Percentiles rank a stretch among this genome's conserved stretches.
Conservation (phyloP, 2,113 vertebrate genomes). For the Ageneiosus marmoratus region DNA sequence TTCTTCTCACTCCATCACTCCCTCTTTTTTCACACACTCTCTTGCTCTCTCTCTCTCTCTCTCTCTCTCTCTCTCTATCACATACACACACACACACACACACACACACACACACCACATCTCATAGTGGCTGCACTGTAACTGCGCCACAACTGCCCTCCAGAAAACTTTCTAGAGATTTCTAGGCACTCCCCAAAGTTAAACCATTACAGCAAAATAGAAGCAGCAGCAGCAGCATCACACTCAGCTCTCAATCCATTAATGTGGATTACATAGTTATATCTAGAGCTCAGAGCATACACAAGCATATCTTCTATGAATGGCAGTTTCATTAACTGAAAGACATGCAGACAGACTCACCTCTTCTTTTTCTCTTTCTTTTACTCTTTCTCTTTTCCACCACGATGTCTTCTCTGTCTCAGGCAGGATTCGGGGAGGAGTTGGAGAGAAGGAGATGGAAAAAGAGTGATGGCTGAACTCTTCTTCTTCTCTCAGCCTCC, state of each 20-base stretch:
- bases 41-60: slow-evolving; percentile 31
- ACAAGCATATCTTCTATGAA: neutral
- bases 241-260: neutral
- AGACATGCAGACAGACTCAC: slow-evolving; percentile 18
- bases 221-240: slow-evolving; percentile 16
- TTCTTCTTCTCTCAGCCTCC: slow-evolving; percentile 36
- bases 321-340: neutral
- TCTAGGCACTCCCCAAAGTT: slow-evolving; percentile 9
- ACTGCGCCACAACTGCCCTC: slow-evolving; percentile 34
- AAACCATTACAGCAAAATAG: neutral
- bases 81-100: slow-evolving; percentile 25
- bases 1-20: slow-evolving; percentile 43
- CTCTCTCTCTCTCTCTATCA: slow-evolving; percentile 21
- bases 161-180: slow-evolving; percentile 39
- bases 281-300: neutral
- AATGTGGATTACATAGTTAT: neutral
- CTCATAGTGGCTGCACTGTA: slow-evolving; percentile 27
- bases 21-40: slow-evolving; percentile 39
- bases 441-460: slow-evolving; percentile 5
- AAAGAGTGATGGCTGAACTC: slow-evolving; percentile 22
- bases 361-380: slow-evolving; percentile 20
- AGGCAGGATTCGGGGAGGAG: slow-evolving; percentile 9
- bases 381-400: neutral
- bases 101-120: slow-evolving; percentile 8
- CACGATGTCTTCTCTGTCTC: neutral